A percentile compares a stretch with the other conserved stretches of the same genome.
These are phyloP conservation scores for Opisthograptis luteolata DNA, from an alignment of 2,888 invertebrate genomes.

Conservation along the genomic window DNA sequence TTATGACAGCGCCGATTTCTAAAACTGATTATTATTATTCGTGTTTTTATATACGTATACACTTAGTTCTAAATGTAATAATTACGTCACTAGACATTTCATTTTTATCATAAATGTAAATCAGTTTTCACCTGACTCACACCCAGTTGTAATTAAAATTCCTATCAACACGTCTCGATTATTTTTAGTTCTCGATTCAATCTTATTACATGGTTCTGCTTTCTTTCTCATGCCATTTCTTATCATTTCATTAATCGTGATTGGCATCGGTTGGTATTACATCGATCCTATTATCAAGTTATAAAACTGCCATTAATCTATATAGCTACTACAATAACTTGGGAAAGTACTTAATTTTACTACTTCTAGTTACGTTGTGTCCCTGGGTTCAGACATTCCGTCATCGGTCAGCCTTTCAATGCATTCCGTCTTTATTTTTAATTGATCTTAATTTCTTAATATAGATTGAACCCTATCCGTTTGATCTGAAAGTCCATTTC, in stretches of 20 bases:
- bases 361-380: background rate
- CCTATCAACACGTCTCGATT: constrained; percentile 49
- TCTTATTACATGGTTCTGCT: constrained; percentile 13
- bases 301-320: constrained; percentile 7
- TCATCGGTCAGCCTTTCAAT: constrained; percentile 11
- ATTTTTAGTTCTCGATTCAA: constrained; percentile 32
- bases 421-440: constrained; percentile 12
- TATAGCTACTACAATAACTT: constrained; percentile 4
- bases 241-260: constrained; percentile 20
- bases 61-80: background rate
- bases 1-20: background rate
- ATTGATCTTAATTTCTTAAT: background rate
- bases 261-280: constrained; percentile 9
- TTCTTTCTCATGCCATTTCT: constrained; percentile 35
- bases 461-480: background rate
- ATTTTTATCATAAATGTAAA: constrained; percentile 37
- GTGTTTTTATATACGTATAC: too few relatives aligned
- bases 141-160: constrained; percentile 62
- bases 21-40: too few relatives aligned
- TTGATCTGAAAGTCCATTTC: constrained; percentile 8
- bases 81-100: background rate
- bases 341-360: constrained; percentile 3
- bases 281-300: constrained; percentile 3
- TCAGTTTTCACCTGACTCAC: constrained; percentile 40
- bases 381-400: constrained; percentile 1